Base-by-base conservation (phyloP, 2,797 vertebrate species). In the Pyrocephalus nanus region DNA sequence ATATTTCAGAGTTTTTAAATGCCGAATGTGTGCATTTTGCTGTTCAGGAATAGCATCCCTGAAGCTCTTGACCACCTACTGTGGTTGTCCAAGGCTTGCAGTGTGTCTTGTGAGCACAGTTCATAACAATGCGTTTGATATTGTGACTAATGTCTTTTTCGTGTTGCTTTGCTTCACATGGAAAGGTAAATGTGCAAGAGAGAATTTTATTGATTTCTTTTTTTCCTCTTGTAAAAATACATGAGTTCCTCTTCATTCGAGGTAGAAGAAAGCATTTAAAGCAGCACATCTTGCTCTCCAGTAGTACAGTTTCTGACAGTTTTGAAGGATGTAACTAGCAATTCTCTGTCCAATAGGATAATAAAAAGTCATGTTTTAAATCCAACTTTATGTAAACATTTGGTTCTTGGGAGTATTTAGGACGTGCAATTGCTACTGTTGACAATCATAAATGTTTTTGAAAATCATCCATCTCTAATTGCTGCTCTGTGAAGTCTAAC, bases 391-490 rank as follows among this genome's bases (percentile, higher is more conserved):
- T 45, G 14, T 71, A 77, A 70, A 47, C 43, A 38, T 85, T 76
- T 83, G 34, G 27, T 81, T 87, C 70, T 92, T 87, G 40, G 15
- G 74, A 92, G 40, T 29, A 2, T 88, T 88, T 76, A 86, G 65
- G 45, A 36, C 7, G 32, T 1, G 42, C 30, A 79, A 34, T 92
- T 92, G 54, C 50, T 76, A 30, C 34, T 95, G 65, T 78, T 80
- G 72, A 92, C 54, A 67, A 8, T 86, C 75, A 71, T 86, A 38
- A 86, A n/a, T 47, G 30, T 65, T 93, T 94, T 43, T 94, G 67
- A 93, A 92, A 86, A 66, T 65, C 60, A 57, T 80, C 48, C 70
- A 72, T 91, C 69, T 86, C 34, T 79, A 85, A 85, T 64, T 74
- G 34, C 48, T 79, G 8, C 38, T 76, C 15, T 74, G 26, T 57